These are phyloP conservation scores for Prunella fulvescens DNA, from an alignment of 2,113 vertebrate species.

Conservation along the genomic window DNA sequence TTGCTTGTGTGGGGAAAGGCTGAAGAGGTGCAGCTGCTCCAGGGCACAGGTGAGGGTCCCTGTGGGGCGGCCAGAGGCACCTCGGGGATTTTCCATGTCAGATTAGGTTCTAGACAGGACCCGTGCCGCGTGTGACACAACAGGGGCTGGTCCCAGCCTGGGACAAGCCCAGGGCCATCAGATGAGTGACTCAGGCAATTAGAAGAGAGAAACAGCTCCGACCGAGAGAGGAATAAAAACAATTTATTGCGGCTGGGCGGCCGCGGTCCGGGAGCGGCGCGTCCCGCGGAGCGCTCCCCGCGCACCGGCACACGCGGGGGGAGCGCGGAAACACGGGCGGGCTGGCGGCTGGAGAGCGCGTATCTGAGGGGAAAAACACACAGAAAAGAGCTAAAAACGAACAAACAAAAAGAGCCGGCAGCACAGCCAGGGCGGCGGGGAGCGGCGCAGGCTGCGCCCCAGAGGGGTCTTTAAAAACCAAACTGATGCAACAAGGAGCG, in stretches of 20 bases:
- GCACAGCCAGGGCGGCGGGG: too few species aligned
- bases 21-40: too few species aligned
- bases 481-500: fast-evolving
- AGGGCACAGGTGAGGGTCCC: background rate
- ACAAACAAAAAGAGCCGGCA: background rate
- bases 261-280: background rate
- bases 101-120: fast-evolving
- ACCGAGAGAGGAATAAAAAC: background rate
- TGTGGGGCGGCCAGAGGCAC: fast-evolving
- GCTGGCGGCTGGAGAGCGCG: fast-evolving
- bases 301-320: too few species aligned
- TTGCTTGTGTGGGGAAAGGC: fast-evolving
- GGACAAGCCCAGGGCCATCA: background rate
- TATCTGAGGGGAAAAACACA: fast-evolving
- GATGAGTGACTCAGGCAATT: background rate
- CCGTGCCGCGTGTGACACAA: fast-evolving
- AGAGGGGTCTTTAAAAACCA: background rate
- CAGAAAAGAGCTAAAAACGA: too few species aligned
- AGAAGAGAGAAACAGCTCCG: background rate
- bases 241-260: background rate
- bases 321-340: too few species aligned
- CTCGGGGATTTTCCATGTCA: fast-evolving
- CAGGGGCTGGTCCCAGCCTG: fast-evolving
- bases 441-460: background rate
- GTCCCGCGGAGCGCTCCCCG: background rate